These are phyloP conservation scores for Aphelinus atriplicis DNA, from an alignment of 1,140 invertebrate species.

Conservation along the genomic window DNA sequence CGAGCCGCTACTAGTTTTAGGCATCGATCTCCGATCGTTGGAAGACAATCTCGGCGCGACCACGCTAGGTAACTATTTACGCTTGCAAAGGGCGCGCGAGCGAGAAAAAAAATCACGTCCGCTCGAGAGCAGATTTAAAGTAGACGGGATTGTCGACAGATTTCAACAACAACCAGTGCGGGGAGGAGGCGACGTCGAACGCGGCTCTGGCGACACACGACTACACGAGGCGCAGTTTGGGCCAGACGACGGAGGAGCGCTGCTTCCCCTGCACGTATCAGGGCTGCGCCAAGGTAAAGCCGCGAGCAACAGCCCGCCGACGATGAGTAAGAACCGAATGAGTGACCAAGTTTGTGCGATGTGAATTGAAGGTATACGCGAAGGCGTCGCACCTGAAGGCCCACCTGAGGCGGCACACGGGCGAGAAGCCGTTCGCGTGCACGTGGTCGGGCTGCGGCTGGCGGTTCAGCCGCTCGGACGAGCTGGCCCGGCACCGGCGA, in stretches of 20 bases:
- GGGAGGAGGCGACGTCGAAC: slow-evolving; percentile 46
- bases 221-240: slow-evolving; percentile 60
- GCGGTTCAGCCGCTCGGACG: slow-evolving; percentile 94
- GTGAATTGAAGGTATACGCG: slow-evolving; percentile 76
- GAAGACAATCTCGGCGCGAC: slow-evolving; percentile 49
- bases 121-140: background rate
- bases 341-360: background rate
- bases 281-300: slow-evolving; percentile 60
- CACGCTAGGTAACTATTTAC: background rate
- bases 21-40: slow-evolving; percentile 61
- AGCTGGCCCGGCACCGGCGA: slow-evolving; percentile 83
- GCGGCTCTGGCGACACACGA: slow-evolving; percentile 63
- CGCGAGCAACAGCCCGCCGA: too few species aligned
- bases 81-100: background rate
- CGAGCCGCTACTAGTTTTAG: slow-evolving; percentile 60
- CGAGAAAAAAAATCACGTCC: background rate
- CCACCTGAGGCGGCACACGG: slow-evolving; percentile 91
- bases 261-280: slow-evolving; percentile 74
- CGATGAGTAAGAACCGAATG: too few species aligned
- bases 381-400: slow-evolving; percentile 95
- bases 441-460: slow-evolving; percentile 93
- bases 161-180: slow-evolving; percentile 59
- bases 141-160: slow-evolving; percentile 49
- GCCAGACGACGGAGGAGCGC: slow-evolving; percentile 56
- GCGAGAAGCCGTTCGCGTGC: slow-evolving; percentile 92